phyloP scores from a whole-genome alignment of 2,888 invertebrate genomes.

The Heteromurus nitidus region DNA sequence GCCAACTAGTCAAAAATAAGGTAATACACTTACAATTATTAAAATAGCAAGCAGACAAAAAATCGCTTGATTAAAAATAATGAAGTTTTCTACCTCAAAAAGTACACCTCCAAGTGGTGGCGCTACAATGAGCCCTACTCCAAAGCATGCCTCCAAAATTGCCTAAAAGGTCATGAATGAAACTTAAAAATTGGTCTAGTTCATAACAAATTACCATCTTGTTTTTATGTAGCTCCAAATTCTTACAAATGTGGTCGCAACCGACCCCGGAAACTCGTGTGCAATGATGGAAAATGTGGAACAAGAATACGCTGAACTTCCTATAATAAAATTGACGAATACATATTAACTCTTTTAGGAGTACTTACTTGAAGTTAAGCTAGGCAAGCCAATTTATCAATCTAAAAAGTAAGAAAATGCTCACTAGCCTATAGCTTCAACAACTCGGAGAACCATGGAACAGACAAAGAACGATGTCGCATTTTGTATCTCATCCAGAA shows the following conservation, averaged over 20 bases:
- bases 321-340: too few species aligned
- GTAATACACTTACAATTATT: neutral
- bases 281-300: slow-evolving; percentile 90
- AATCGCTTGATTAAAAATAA: too few species aligned
- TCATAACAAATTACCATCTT: neutral
- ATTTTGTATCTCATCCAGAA: slow-evolving; percentile 50
- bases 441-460: slow-evolving; percentile 86
- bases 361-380: too few species aligned
- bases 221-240: too few species aligned
- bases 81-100: slow-evolving; percentile 29
- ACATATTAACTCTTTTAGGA: too few species aligned
- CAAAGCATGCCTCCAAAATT: slow-evolving; percentile 76
- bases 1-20: slow-evolving; percentile 78
- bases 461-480: slow-evolving; percentile 83
- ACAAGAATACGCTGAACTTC: slow-evolving; percentile 89
- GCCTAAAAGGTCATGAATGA: too few species aligned
- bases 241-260: slow-evolving; percentile 79
- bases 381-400: too few species aligned
- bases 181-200: slow-evolving; percentile 6
- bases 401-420: too few species aligned
- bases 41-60: neutral
- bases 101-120: slow-evolving; percentile 61
- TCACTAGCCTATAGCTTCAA: slow-evolving; percentile 83
- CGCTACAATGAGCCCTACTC: slow-evolving; percentile 76
- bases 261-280: slow-evolving; percentile 89